Conservation (phyloP, 1,140 invertebrate species). For the Leptestheria dahalacensis region DNA sequence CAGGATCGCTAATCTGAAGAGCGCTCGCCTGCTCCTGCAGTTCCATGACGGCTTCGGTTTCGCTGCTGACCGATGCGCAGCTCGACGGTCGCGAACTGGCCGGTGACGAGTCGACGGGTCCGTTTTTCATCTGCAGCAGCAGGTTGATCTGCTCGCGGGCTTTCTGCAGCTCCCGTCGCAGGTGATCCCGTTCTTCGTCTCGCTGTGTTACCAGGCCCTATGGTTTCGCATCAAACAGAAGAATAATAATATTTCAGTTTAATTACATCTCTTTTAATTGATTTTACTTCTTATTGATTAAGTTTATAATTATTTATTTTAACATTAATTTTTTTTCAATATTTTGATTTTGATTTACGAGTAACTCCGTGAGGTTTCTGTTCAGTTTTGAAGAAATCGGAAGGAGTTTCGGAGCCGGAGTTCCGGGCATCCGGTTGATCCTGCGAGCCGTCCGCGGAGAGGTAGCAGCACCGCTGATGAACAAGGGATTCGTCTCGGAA, state of each 20-base stretch:
- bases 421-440: conserved; percentile 30
- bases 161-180: conserved; percentile 51
- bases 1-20: too few relatives aligned
- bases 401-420: conserved; percentile 35
- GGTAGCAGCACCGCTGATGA: conserved; percentile 17
- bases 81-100: background rate
- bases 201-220: conserved; percentile 53
- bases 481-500: conserved; percentile 17
- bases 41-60: background rate
- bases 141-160: conserved; percentile 40
- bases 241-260: too few relatives aligned
- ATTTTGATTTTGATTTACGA: conserved; percentile 27
- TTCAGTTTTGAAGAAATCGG: conserved; percentile 36
- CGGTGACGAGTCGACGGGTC: background rate
- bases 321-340: too few relatives aligned
- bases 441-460: conserved; percentile 21
- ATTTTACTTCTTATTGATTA: too few relatives aligned
- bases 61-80: background rate
- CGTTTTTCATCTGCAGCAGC: background rate
- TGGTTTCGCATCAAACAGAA: conserved; percentile 17
- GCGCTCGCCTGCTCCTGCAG: background rate
- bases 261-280: too few relatives aligned
- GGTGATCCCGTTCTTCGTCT: conserved; percentile 55
- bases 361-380: conserved; percentile 38
- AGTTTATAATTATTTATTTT: too few relatives aligned